Evolutionary conservation across 2,113 vertebrate genomes (phyloP), one percentile per base, ranked within the genome.

Genomic region (Marmota flaviventris): DNA sequence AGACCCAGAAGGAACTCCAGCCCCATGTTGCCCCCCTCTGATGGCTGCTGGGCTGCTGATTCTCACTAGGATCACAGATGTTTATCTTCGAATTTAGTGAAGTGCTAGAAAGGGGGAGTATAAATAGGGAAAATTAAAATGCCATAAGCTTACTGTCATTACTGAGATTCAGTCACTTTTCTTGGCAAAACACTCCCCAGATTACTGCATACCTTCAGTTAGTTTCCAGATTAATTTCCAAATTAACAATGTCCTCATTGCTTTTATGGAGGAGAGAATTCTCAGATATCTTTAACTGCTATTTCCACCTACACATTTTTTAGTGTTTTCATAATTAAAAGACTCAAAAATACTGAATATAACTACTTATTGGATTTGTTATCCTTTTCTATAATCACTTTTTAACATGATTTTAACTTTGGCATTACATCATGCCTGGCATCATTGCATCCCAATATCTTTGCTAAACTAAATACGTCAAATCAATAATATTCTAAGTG

Each of bases 381-480:
- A 9, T 69, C 48, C 32, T 91, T 78, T 95, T 63, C 81, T 42
- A 63, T 22, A 45, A 18, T 75, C 17, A 53, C 37, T 69, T 88
- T 76, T 13, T 76, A 92, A 69, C 45, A 86, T 61, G 34, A 51
- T 91, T 87, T 84, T 58, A 92, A 82, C n/a, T 12, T 20, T 85
- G 89, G 84, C 51, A 70, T 85, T 89, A 73, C 67, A 89, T 78
- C n/a, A 56, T 45, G 72, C 2, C 45, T 27, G 85, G 37, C 45
- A 51, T 13, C 48, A 34, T 85, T 16, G 27, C 25, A 72, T 89
- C 91, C 53, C 85, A 79, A 12, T 34, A 79, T 73, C 14, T 37
- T 77, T 53, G 45, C 93, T 78, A 88, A 94, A 77, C 85, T 73
- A 89, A 85, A 79, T 48, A 32, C 14, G 39, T 14, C 37, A 37